Conservation (phyloP, 92 coral and sea anemone species). For the Montipora capitata region DNA sequence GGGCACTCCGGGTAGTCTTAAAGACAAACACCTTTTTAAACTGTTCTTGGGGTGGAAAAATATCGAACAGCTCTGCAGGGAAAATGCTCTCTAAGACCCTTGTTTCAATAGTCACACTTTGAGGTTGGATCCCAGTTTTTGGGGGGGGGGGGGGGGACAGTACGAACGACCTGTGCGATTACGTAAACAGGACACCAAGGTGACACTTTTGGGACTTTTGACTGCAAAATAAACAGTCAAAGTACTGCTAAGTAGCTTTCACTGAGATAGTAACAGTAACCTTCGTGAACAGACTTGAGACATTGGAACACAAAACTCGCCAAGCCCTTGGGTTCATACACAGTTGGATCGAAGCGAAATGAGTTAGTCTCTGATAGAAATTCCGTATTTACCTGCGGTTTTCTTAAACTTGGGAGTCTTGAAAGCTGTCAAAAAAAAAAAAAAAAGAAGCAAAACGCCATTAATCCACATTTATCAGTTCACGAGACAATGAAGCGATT, state of each 20-base stretch:
- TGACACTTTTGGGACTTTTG: background rate
- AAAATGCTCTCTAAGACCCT: background rate
- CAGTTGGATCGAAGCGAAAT: background rate
- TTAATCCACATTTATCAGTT: constrained; percentile 16
- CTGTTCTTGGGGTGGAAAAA: background rate
- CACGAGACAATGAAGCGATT: constrained; percentile 3
- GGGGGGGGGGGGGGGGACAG: background rate
- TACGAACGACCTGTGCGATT: background rate
- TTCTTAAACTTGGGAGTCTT: constrained; percentile 60
- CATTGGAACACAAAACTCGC: background rate
- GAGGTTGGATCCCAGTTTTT: background rate
- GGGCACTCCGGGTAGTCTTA: background rate
- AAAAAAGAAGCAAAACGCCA: background rate
- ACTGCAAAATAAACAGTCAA: background rate
- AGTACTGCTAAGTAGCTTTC: background rate
- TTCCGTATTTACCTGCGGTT: constrained; percentile 15
- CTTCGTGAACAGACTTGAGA: background rate
- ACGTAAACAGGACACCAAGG: background rate
- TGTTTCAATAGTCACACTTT: background rate
- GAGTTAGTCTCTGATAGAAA: background rate
- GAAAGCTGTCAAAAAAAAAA: constrained; percentile 35
- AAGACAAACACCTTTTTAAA: background rate
- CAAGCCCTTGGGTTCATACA: too few species aligned
- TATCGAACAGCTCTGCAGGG: background rate
- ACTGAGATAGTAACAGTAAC: background rate